Evolutionary conservation across 2,888 invertebrate genomes (phyloP).

Genomic region (Drosophila emarginata): DNA sequence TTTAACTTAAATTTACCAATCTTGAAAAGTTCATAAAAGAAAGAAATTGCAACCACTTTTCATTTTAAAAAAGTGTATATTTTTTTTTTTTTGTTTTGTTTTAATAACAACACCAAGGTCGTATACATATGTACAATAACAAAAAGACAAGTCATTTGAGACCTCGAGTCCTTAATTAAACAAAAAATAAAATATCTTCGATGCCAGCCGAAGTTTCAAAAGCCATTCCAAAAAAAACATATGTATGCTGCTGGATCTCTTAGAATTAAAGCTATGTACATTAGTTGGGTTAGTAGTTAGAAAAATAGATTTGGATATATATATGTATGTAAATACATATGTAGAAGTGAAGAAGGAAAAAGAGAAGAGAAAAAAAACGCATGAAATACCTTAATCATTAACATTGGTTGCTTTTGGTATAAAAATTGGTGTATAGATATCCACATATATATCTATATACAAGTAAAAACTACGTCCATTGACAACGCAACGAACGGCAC

Average conservation of each 20-base stretch:
- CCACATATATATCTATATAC: constrained; percentile 1
- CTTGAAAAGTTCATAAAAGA: too few species aligned
- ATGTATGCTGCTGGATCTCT: not conserved
- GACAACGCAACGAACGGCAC: constrained; percentile 28
- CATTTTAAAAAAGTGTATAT: constrained; percentile 7
- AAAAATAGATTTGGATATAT: not conserved
- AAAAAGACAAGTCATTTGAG: constrained; percentile 11
- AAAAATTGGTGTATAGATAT: constrained; percentile 33
- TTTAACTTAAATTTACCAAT: too few species aligned
- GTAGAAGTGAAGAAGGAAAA: not conserved
- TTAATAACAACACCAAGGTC: constrained; percentile 43
- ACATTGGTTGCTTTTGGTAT: constrained; percentile 65
- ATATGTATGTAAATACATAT: not conserved
- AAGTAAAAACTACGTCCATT: constrained; percentile 5
- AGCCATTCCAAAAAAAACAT: not conserved
- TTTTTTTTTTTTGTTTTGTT: constrained; percentile 31
- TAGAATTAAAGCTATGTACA: constrained; percentile 24
- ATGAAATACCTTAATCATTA: constrained; percentile 16
- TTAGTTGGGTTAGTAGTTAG: not conserved
- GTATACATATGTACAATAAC: constrained; percentile 33
- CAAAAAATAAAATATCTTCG: constrained; percentile 26
- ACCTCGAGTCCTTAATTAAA: constrained; percentile 11
- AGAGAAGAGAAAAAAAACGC: not conserved
- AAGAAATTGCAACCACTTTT: too few species aligned
- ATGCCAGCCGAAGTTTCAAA: constrained; percentile 28